phyloP scores from a whole-genome alignment of 2,797 vertebrate genomes.

The Avahi laniger region DNA sequence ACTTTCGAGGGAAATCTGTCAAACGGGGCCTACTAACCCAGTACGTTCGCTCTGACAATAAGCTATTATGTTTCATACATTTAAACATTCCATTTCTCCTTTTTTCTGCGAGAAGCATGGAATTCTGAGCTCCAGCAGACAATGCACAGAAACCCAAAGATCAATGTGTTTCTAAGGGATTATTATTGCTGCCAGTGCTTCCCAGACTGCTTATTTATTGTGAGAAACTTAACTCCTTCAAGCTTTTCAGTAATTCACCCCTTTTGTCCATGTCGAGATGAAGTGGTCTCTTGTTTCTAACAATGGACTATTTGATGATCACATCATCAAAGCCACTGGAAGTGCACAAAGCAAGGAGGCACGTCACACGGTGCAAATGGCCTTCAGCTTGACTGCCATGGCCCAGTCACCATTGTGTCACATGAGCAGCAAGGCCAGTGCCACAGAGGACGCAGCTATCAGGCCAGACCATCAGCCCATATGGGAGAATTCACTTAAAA shows the following conservation, averaged over 20 bases:
- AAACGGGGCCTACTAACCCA: not conserved
- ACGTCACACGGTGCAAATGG: slow-evolving; percentile 53
- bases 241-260: slow-evolving; percentile 52
- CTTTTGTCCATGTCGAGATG: slow-evolving; percentile 59
- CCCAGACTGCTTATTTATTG: slow-evolving; percentile 46
- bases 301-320: slow-evolving; percentile 50
- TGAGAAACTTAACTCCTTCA: slow-evolving; percentile 71
- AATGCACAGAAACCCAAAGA: slow-evolving; percentile 47
- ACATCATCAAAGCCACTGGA: slow-evolving; percentile 56
- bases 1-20: not conserved
- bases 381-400: not conserved
- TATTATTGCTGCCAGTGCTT: not conserved
- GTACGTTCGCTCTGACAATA: not conserved
- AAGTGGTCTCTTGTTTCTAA: slow-evolving; percentile 70
- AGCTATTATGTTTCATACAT: not conserved
- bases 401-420: not conserved
- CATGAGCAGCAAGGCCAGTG: not conserved
- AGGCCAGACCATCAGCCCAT: not conserved
- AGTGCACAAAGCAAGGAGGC: slow-evolving; percentile 54
- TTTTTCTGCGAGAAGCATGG: slow-evolving; percentile 10
- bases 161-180: slow-evolving; percentile 48
- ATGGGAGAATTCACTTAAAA: not conserved
- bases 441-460: not conserved
- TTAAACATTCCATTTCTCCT: not conserved
- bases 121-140: slow-evolving; percentile 46